Evolutionary conservation across 2,113 vertebrate species (phyloP), one percentile per base, ranked within the genome.

Genomic region (Colius striatus): DNA sequence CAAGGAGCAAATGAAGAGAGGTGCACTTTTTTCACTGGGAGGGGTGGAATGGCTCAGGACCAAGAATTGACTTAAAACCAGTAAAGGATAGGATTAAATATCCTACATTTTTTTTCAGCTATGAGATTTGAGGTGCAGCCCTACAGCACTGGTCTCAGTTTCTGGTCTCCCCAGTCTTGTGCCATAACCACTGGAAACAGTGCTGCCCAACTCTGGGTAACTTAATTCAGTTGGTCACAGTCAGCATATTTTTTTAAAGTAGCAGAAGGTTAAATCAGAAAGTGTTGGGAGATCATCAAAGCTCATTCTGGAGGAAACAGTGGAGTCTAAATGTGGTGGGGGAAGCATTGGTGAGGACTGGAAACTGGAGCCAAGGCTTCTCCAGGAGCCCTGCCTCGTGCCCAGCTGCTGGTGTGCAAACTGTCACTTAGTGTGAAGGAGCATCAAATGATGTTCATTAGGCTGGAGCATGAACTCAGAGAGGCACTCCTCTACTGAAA

Each of bases 1-100:
- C 1, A 2, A 48, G 70, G n/a, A 77, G 27, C 53, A 54, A 48
- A 4, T 0, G 3, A 7, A 30, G 41, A 55, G 38, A 30, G 43
- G 15, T 47, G 30, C 23, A 0, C 11, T 38, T 13, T 21, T 27
- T 47, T 45, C 55, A 27, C 41, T 65, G 12, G 3, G 47, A 74
- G 38, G 27, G n/a, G 21, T 71, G 32, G n/a, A 47, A 13, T 1
- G 8, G n/a, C 38, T 87, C 71, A 61, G 79, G 17, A 55, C 26
- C 4, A 26, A 15, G n/a, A 55, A 5, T n/a, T 67, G 34, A 30
- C 53, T 65, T 51, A 62, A 75, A 85, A 32, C 11, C 1, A 1
- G n/a, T 32, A 32, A 32, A 57, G 43, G 29, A 11, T 18, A n/a
- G 30, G 25, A 43, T 81, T 71, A 74, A 88, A 90, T 67, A 65